phyloP scores from a whole-genome alignment of 2,888 invertebrate species.

The Callyntrura guangdongensis region DNA sequence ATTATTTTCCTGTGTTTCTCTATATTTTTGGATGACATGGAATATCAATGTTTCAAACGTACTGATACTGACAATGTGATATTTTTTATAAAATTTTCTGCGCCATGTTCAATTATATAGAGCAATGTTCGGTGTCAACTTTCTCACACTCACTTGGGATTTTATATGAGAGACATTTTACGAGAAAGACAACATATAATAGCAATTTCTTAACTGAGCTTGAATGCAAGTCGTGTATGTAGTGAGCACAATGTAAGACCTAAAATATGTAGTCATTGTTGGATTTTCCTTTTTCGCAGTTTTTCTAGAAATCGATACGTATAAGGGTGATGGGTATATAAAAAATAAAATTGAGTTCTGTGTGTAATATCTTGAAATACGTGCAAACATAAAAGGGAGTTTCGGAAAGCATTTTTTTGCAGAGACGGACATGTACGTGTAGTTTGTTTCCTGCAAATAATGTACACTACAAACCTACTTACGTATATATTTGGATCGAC shows the following conservation, averaged over 20 bases:
- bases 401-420: neutral
- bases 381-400: neutral
- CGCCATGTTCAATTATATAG: too few relatives aligned
- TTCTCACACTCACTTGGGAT: conserved; percentile 9
- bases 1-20: too few relatives aligned
- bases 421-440: neutral
- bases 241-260: neutral
- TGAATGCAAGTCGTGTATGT: neutral
- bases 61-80: too few relatives aligned
- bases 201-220: neutral
- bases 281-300: neutral
- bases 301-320: conserved; percentile 22
- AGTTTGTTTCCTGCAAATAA: neutral
- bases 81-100: too few relatives aligned
- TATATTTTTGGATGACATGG: too few relatives aligned
- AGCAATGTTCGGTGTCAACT: neutral
- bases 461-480: too few relatives aligned
- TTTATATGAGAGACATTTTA: neutral
- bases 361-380: conserved; percentile 19
- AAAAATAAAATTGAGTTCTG: neutral
- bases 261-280: conserved; percentile 31
- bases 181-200: neutral
- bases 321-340: neutral
- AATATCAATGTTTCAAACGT: too few relatives aligned
- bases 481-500: neutral